These are phyloP conservation scores for Cephus runcator DNA, from an alignment of 2,888 invertebrate species.

Conservation along the genomic window DNA sequence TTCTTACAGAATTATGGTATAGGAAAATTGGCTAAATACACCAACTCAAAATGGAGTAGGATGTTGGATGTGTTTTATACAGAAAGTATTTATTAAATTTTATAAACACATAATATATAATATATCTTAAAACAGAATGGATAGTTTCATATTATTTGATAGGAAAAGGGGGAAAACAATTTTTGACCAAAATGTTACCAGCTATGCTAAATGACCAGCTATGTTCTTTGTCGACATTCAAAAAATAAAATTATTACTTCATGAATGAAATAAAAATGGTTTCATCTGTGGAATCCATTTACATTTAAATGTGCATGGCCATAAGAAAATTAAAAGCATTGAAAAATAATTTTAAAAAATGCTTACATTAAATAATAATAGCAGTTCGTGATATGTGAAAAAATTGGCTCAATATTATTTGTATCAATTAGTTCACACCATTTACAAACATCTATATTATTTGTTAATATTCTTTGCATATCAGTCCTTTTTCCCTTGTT, in stretches of 20 bases:
- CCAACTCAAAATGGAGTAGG: too few species aligned
- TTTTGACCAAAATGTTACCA: neutral
- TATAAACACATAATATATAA: neutral
- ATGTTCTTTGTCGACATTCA: neutral
- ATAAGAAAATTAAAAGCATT: neutral
- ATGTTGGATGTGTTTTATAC: neutral
- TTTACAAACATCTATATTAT: constrained; percentile 11
- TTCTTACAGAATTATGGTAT: neutral
- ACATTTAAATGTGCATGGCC: neutral
- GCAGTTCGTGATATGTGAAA: constrained; percentile 21
- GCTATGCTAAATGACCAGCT: too few species aligned
- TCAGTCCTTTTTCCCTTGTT: neutral
- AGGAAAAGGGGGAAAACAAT: neutral
- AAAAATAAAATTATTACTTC: neutral
- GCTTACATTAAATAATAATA: neutral
- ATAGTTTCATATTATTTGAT: neutral
- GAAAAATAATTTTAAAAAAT: neutral
- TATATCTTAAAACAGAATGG: neutral
- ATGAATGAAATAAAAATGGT: neutral
- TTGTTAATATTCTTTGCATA: neutral
- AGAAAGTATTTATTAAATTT: neutral
- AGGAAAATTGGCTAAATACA: neutral
- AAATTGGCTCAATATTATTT: constrained; percentile 33
- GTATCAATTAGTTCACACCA: constrained; percentile 39
- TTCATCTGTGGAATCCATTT: neutral